Evolutionary conservation across 2,113 vertebrate species (phyloP), one percentile per base, ranked within the genome.

Genomic region (Glareola pratincola): DNA sequence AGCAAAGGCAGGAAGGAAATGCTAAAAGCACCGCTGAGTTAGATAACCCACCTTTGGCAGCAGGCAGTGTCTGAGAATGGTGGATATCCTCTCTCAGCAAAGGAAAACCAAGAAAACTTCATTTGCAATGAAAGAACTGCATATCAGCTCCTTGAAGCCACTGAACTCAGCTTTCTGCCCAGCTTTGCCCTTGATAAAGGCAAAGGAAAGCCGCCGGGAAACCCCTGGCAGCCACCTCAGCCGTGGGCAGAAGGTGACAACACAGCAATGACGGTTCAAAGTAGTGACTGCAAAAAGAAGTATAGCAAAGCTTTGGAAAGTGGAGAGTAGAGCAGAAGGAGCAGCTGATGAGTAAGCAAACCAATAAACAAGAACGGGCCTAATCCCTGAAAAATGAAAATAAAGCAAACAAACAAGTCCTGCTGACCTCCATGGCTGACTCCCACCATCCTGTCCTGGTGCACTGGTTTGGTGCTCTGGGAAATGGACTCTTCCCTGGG

Each of bases 231-330:
- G 32, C 20, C 64, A 50, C n/a, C 45, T 63, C 27, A 67, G 39
- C 48, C 19, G 34, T 0, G 2, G 74, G 39, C 51, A 87, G 53
- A 82, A 91, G 43, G 50, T 87, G 66, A 68, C 29, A 77, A 45
- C 0, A 8, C 12, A 74, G 54, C 15, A 57, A 30, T 19, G 32
- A 57, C 32, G 76, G n/a, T 41, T 48, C 32, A 41, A 19, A 36
- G 2, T 15, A 47, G 66, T 10, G 30, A 59, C 21, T 1, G 0
- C 1, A 3, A 81, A 43, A 30, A 67, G 12, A 51, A 76, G n/a
- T 32, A 17, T 2, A 73, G 47, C 15, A 64, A 92, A 92, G 68
- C 7, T 79, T 81, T 41, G 54, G 19, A 9, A 81, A 80, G 32
- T 8, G 34, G 43, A 63, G 23, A 22, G 14, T 14, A 48, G 47